Conservation (phyloP, 2,113 vertebrate species). For the Pelobates fuscus region DNA sequence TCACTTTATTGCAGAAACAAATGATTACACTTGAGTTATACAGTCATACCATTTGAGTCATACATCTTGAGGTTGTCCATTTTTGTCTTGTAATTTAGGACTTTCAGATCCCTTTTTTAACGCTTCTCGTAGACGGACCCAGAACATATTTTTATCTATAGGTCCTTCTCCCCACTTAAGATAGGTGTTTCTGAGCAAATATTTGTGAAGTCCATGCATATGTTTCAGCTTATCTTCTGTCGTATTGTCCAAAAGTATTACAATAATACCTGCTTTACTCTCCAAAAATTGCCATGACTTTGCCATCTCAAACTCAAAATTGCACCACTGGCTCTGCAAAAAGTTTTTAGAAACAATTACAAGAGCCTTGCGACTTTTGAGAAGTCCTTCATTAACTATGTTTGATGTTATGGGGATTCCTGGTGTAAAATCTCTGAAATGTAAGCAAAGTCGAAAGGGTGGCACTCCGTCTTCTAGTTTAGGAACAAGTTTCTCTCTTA, state of each 20-base stretch:
- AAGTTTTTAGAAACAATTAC: constrained; percentile 71
- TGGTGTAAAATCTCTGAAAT: constrained; percentile 72
- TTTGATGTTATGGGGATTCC: constrained; percentile 71
- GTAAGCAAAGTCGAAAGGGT: constrained; percentile 69
- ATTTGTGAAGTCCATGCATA: constrained; percentile 67
- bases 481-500: constrained; percentile 69
- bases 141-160: constrained; percentile 65
- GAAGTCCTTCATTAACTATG: constrained; percentile 75
- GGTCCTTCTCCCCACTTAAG: constrained; percentile 69
- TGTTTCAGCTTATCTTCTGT: constrained; percentile 62
- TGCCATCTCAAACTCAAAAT: constrained; percentile 75
- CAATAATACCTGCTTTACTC: constrained; percentile 66
- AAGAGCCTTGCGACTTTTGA: constrained; percentile 72
- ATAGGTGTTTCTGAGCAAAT: constrained; percentile 73
- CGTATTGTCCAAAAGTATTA: constrained; percentile 68
- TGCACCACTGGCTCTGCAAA: constrained; percentile 74
- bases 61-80: too few relatives aligned
- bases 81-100: not conserved
- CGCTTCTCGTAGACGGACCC: constrained; percentile 66
- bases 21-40: too few relatives aligned
- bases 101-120: not conserved
- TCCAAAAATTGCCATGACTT: constrained; percentile 76
- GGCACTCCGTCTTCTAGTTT: constrained; percentile 70
- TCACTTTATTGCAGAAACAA: too few relatives aligned
- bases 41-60: too few relatives aligned